A percentile compares a stretch with the other conserved stretches of the same genome.
These are phyloP conservation scores for Tiaroga cobitis DNA, from an alignment of 2,797 vertebrate species.

Conservation along the genomic window DNA sequence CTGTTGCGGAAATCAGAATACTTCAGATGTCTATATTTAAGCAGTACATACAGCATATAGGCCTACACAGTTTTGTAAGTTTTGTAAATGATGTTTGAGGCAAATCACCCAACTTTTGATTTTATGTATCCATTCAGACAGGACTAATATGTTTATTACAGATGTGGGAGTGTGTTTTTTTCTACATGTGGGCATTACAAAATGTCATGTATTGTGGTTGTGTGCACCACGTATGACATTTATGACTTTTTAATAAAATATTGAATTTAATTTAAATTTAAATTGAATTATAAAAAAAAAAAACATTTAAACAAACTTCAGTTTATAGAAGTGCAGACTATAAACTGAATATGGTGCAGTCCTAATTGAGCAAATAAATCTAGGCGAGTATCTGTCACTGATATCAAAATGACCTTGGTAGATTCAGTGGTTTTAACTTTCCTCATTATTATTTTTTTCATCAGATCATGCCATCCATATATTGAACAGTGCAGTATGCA, in stretches of 20 bases:
- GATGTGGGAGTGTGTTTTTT: not conserved
- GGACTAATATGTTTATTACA: not conserved
- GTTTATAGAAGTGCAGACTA: too few species aligned
- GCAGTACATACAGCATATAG: not conserved
- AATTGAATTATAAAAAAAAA: not conserved
- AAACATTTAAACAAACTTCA: not conserved
- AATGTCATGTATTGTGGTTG: not conserved
- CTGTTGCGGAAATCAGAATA: not conserved
- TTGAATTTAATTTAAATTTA: not conserved
- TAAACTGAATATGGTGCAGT: too few species aligned
- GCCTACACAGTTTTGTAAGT: not conserved
- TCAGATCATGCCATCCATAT: too few species aligned
- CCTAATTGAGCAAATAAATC: too few species aligned
- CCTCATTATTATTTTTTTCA: too few species aligned
- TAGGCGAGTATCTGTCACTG: too few species aligned
- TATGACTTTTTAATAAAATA: not conserved
- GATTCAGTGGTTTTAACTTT: too few species aligned
- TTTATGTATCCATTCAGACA: not conserved
- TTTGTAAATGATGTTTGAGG: not conserved
- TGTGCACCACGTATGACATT: not conserved
- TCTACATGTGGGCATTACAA: not conserved
- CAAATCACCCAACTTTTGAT: not conserved
- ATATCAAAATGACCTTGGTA: too few species aligned
- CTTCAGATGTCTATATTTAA: not conserved
- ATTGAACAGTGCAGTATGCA: too few species aligned